These are phyloP conservation scores for Trypoxylon attenuatum DNA, from an alignment of 2,888 invertebrate species.

Conservation along the genomic window DNA sequence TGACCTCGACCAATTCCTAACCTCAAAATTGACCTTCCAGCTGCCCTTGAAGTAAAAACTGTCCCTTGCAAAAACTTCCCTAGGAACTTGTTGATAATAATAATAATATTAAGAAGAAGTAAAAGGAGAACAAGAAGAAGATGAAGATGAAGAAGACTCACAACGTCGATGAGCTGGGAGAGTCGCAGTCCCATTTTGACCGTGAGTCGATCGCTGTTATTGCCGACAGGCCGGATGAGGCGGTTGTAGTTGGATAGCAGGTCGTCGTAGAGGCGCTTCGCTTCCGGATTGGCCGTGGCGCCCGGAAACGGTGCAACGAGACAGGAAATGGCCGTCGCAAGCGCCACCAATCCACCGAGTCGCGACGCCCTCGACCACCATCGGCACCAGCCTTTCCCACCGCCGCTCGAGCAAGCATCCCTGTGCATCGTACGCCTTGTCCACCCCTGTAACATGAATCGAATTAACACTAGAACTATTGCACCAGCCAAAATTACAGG, in stretches of 20 bases:
- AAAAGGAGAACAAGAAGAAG: too few species aligned
- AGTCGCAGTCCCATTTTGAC: conserved; percentile 95
- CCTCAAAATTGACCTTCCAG: too few species aligned
- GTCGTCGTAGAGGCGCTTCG: conserved; percentile 96
- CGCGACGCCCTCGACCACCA: conserved; percentile 63
- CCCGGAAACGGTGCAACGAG: conserved; percentile 70
- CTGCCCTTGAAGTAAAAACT: too few species aligned
- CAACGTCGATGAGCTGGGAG: conserved; percentile 94
- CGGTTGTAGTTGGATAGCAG: conserved; percentile 96
- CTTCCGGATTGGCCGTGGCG: conserved; percentile 91
- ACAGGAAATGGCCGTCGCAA: conserved; percentile 81
- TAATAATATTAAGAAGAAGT: too few species aligned
- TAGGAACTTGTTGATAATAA: too few species aligned
- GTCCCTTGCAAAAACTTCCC: too few species aligned
- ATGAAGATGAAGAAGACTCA: conserved; percentile 80
- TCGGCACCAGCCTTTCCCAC: conserved; percentile 71
- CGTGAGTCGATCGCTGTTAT: conserved; percentile 94
- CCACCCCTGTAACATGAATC: conserved; percentile 82
- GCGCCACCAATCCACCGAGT: conserved; percentile 79
- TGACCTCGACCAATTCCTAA: too few species aligned
- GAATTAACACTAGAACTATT: conserved; percentile 10
- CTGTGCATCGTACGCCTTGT: conserved; percentile 90
- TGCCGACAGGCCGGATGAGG: conserved; percentile 94
- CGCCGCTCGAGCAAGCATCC: conserved; percentile 73
- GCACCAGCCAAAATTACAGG: too few species aligned